phyloP scores from a whole-genome alignment of 2,113 vertebrate species.

The Channa maculata region DNA sequence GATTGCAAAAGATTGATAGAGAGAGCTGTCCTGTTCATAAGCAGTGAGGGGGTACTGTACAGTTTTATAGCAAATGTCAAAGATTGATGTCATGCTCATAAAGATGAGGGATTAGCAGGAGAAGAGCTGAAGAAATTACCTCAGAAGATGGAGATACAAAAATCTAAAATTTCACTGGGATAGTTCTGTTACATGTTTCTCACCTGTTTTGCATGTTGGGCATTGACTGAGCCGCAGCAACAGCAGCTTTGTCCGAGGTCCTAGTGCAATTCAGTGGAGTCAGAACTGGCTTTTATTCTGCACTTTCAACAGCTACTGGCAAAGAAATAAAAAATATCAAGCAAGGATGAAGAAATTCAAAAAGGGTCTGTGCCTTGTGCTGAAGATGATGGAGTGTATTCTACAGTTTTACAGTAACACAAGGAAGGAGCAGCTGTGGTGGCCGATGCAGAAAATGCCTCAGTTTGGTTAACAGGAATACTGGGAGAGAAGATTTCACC shows the following conservation, averaged over 20 bases:
- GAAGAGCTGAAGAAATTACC: conserved; percentile 51
- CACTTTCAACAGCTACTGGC: conserved; percentile 30
- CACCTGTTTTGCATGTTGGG: conserved; percentile 44
- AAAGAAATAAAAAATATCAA: conserved; percentile 26
- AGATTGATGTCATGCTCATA: conserved; percentile 30
- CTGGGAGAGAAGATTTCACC: conserved; percentile 59
- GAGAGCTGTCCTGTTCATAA: conserved; percentile 68
- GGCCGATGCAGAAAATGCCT: conserved; percentile 71
- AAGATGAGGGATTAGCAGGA: conserved; percentile 49
- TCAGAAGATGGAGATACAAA: conserved; percentile 70
- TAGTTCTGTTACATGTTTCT: conserved; percentile 24
- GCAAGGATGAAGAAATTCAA: conserved; percentile 77
- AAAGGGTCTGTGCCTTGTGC: conserved; percentile 57
- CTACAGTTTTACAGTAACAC: conserved; percentile 63
- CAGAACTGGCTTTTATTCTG: conserved; percentile 34
- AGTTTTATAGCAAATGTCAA: conserved; percentile 55
- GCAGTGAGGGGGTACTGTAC: conserved; percentile 44
- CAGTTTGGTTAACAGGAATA: conserved; percentile 75
- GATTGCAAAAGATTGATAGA: conserved; percentile 81
- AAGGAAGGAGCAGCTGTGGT: conserved; percentile 54
- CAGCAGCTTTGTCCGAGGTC: conserved; percentile 27
- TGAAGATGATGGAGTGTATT: conserved; percentile 72
- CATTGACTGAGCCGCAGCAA: conserved; percentile 3
- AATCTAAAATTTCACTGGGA: conserved; percentile 57
- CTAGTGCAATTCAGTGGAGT: conserved; percentile 25